Conservation (phyloP, 2,113 vertebrate genomes). For the Hepsetus odoe region DNA sequence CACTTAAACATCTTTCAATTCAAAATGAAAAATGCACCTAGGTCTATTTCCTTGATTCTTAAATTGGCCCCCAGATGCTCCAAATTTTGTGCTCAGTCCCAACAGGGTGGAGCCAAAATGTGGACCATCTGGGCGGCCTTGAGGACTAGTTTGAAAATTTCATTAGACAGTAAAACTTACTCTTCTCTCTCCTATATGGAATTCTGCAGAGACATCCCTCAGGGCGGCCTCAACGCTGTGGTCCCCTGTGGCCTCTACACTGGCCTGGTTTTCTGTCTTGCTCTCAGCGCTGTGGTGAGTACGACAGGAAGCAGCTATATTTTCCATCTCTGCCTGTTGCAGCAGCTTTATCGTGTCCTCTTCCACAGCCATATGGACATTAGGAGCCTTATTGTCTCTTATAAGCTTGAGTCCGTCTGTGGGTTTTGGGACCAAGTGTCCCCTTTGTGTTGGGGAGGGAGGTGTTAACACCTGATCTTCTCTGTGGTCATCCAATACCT, state of each 20-base stretch:
- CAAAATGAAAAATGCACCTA: background rate
- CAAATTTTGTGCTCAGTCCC: no score
- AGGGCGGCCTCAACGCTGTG: conserved; percentile 68
- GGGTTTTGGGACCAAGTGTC: conserved; percentile 29
- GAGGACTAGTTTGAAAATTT: no score
- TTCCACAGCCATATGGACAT: conserved; percentile 53
- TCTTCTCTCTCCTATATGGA: conserved; percentile 60
- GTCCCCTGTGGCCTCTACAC: conserved; percentile 44
- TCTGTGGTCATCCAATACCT: conserved; percentile 52
- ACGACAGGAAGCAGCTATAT: conserved; percentile 8
- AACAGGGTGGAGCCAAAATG: no score
- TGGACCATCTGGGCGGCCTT: no score
- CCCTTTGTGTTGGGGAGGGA: conserved; percentile 8
- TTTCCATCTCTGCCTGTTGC: conserved; percentile 57
- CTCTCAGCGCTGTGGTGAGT: conserved; percentile 1
- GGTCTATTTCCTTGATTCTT: no score
- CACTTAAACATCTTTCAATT: background rate
- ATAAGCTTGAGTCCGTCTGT: conserved; percentile 52
- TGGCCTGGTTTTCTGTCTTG: background rate
- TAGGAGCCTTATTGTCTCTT: conserved; percentile 47
- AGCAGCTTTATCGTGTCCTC: conserved; percentile 71
- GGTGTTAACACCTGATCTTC: conserved; percentile 55
- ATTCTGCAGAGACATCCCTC: conserved; percentile 62
- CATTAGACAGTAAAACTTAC: conserved; percentile 65
- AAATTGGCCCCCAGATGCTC: no score